A percentile compares a stretch with the other conserved stretches of the same genome.
Conservation (phyloP, 1,140 invertebrate species). For the Drosophila tani region DNA sequence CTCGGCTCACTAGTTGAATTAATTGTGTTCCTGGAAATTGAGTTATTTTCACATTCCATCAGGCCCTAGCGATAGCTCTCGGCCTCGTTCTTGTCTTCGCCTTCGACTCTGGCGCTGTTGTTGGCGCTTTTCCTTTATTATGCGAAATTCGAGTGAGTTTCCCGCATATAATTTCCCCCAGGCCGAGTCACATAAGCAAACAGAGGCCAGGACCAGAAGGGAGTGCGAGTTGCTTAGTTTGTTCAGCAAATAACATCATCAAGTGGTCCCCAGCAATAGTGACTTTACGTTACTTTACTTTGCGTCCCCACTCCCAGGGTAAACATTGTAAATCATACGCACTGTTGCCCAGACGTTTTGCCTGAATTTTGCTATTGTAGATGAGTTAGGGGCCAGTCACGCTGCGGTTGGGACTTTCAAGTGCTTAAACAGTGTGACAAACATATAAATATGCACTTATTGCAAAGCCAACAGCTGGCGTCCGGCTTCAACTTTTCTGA, state of each 20-base stretch:
- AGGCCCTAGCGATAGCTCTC: conserved; percentile 26
- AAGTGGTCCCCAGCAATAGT: conserved; percentile 36
- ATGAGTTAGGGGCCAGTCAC: conserved; percentile 49
- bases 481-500: conserved; percentile 5
- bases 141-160: conserved; percentile 64
- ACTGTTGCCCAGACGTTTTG: conserved; percentile 44
- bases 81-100: not conserved
- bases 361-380: conserved; percentile 49
- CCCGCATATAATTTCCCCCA: conserved; percentile 40
- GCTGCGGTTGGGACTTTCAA: conserved; percentile 15
- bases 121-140: conserved; percentile 68
- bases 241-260: conserved; percentile 47
- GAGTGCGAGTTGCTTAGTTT: conserved; percentile 34
- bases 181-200: conserved; percentile 54
- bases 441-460: conserved; percentile 27
- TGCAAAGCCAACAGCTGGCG: conserved; percentile 13
- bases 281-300: conserved; percentile 6
- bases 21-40: conserved; percentile 73
- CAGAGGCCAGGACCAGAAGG: conserved; percentile 15
- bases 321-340: conserved; percentile 78
- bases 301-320: conserved; percentile 13
- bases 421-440: conserved; percentile 30
- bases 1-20: conserved; percentile 57
- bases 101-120: conserved; percentile 3
- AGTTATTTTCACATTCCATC: conserved; percentile 66